Conservation (phyloP, 2,113 vertebrate genomes). For the Mustelus asterias region DNA sequence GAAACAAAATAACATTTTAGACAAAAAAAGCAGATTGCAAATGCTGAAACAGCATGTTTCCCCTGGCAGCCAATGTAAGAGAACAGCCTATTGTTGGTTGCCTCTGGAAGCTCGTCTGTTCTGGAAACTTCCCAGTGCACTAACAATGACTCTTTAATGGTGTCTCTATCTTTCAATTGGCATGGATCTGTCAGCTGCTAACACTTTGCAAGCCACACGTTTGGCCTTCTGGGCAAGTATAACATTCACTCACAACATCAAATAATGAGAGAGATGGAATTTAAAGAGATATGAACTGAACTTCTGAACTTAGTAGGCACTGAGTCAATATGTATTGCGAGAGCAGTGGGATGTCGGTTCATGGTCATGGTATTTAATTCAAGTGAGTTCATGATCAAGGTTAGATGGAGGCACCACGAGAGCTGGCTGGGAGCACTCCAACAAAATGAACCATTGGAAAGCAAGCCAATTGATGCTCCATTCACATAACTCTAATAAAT, state of each 20-base stretch:
- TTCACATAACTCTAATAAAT: not conserved
- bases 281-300: not conserved
- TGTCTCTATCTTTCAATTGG: not conserved
- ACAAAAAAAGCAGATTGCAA: not conserved
- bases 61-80: not conserved
- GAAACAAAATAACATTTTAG: conserved; percentile 1
- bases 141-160: not conserved
- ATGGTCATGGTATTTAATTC: not conserved
- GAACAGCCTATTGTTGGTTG: not conserved
- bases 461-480: not conserved
- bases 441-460: not conserved
- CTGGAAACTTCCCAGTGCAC: not conserved
- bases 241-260: not conserved
- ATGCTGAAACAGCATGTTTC: not conserved
- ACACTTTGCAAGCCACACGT: not conserved
- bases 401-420: not conserved
- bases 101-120: not conserved
- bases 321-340: not conserved
- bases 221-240: not conserved
- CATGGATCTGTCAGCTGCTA: not conserved
- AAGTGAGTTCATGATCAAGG: not conserved
- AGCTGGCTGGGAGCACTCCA: not conserved
- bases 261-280: not conserved
- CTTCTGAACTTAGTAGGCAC: not conserved
- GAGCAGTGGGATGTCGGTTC: not conserved